Evolutionary conservation across 2,113 vertebrate species (phyloP).

Genomic region (Neogobius melanostomus): DNA sequence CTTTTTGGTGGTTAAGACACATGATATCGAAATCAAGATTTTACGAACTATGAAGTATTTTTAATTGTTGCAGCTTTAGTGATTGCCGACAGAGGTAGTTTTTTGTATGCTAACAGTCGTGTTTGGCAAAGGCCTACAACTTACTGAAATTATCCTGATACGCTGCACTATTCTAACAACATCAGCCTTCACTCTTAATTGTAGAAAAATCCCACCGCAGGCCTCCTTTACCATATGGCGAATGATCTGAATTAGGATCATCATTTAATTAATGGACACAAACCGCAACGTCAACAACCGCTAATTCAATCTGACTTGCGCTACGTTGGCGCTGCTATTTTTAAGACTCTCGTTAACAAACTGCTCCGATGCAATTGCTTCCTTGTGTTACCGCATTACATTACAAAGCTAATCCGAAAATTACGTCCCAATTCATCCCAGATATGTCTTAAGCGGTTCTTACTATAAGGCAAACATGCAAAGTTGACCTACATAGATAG

Average conservation of each 20-base stretch:
- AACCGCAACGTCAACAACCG: conserved; percentile 9
- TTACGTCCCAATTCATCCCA: conserved; percentile 64
- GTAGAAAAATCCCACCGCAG: neutral
- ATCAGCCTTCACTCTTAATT: neutral
- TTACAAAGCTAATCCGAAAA: conserved; percentile 74
- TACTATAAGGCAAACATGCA: conserved; percentile 61
- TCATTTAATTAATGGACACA: conserved; percentile 7
- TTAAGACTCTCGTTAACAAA: conserved; percentile 59
- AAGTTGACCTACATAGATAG: conserved; percentile 61
- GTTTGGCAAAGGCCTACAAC: too few species aligned
- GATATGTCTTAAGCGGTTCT: conserved; percentile 63
- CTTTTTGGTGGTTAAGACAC: neutral
- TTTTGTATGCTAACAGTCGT: too few species aligned
- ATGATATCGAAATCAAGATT: too few species aligned
- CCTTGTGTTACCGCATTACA: conserved; percentile 61
- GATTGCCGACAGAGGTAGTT: too few species aligned
- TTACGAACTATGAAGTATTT: too few species aligned
- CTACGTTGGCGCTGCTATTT: conserved; percentile 43
- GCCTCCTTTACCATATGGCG: conserved; percentile 11
- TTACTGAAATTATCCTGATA: too few species aligned
- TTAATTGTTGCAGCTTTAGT: too few species aligned
- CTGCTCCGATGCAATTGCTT: conserved; percentile 48
- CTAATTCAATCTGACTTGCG: conserved; percentile 16
- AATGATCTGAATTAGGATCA: conserved; percentile 10
- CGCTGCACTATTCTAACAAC: neutral